Evolutionary conservation across 2,113 vertebrate genomes (phyloP), one percentile per base, ranked within the genome.

Genomic region (Hipposideros armiger): DNA sequence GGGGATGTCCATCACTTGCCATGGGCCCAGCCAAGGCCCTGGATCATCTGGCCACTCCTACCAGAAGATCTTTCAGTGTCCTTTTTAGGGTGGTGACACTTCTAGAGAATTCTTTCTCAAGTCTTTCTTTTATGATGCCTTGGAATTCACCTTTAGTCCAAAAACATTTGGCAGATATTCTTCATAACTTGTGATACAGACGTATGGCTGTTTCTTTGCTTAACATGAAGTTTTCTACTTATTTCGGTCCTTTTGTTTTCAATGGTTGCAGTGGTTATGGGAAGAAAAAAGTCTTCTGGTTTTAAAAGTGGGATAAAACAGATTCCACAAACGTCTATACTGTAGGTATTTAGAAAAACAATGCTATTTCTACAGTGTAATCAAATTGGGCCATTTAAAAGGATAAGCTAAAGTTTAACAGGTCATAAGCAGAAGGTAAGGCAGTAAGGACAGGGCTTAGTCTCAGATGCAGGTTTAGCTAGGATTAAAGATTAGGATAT

Each of bases 191-290:
- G 66, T 76, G 50, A 28, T 28, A 74, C 10, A 32, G 45, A 85
- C 11, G 42, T 73, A 78, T 3, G 8, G 47, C 47, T 93, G 5
- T 67, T 87, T 90, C 40, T 84, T 42, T 91, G 40, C 22, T 77
- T 80, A 40, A 67, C 4, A 60, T 56, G 13, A 87, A 58, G 11
- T 42, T 58, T 85, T 56, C 77, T 54, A 36, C 36, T 85, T 81
- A 64, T 36, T 91, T 95, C 67, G 62, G 40, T 36, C 40, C 19
- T 73, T 94, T 94, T 64, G 50, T 88, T 47, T 47, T 81, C 58
- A 72, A 47, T 30, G 47, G n/a, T 17, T 86, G 22, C 58, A 94
- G 2, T 16, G 22, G 30, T 64, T 64, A 50, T 11, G 14, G n/a
- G 77, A 70, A 87, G 40, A 92, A 22, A 58, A 56, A 82, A 16